Base-by-base conservation (phyloP, 2,797 vertebrate species). In the Helarctos malayanus region DNA sequence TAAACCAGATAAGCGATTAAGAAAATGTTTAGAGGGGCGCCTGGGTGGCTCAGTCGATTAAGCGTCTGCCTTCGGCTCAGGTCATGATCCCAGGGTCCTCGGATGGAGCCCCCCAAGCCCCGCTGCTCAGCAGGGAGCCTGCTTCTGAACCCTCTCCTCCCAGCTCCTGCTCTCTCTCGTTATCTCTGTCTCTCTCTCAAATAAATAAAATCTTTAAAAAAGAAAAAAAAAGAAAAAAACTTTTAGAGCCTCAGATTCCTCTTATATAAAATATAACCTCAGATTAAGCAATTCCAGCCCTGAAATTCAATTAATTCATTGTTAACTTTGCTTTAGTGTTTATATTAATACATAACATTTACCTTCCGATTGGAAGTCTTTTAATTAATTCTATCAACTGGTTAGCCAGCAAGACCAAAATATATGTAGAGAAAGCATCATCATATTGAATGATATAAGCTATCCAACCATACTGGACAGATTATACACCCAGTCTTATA, bases 1-100 rank as follows among this genome's bases (percentile, higher is more conserved):
- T 86, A 97, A 97, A 91, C 32, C 59, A 94, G 65, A 49, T 32
- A 27, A 35, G 12, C 35, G 81, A 88, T 73, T 91, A 87, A 91
- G 63, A 94, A 97, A 96, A 92, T 3, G 16, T 76, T 91, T 5
- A 80, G 57, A 52, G 21, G 41, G 41, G 41, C 41, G 41, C 5
- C 41, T 41, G 41, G 41, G 41, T 41, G 41, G 41, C 41, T 41
- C 41, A 41, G 41, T 41, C 41, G 41, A 41, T 41, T 41, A 41
- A 41, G 41, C 41, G 5, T 41, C 41, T 41, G 41, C 41, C 41
- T 41, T 41, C 38, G 38, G 38, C 38, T 38, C 41, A 41, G 41
- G 41, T 41, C 41, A 41, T 41, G 41, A 41, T 41, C 41, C 41
- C 41, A 41, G 41, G 41, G 41, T 41, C 41, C 41, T 41, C 5